A percentile compares a stretch with the other conserved stretches of the same genome.
These are phyloP conservation scores for Epizoanthus ramosus DNA, from an alignment of 92 coral and sea anemone genomes.

Conservation along the genomic window DNA sequence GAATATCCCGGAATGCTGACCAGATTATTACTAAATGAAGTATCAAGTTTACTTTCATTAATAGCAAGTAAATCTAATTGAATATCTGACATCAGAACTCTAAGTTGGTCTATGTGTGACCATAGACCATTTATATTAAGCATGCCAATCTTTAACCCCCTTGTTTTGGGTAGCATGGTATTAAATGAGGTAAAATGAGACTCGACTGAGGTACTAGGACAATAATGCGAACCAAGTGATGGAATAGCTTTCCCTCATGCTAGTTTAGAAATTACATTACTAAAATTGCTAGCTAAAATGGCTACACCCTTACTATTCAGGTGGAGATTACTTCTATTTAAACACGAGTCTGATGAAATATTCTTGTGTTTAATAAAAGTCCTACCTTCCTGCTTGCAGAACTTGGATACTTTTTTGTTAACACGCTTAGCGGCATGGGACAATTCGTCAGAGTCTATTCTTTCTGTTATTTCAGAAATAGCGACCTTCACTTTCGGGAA, in stretches of 20 bases:
- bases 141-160: constrained; percentile 32
- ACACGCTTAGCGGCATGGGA: constrained; percentile 18
- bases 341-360: constrained; percentile 16
- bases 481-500: constrained; percentile 18
- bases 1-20: constrained; percentile 41
- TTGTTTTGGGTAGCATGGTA: constrained; percentile 1
- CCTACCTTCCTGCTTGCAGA: constrained; percentile 24
- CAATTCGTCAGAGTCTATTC: constrained; percentile 5
- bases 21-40: constrained; percentile 9
- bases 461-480: constrained; percentile 27
- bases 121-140: constrained; percentile 44
- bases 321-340: constrained; percentile 35
- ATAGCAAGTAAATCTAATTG: constrained; percentile 42
- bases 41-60: constrained; percentile 46
- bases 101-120: constrained; percentile 36
- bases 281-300: constrained; percentile 25
- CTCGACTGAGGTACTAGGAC: constrained; percentile 17
- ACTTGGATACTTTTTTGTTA: constrained; percentile 15
- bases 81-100: constrained; percentile 28
- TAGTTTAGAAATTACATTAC: constrained; percentile 16
- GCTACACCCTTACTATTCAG: constrained; percentile 27
- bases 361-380: constrained; percentile 33
- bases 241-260: constrained; percentile 10
- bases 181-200: constrained; percentile 2
- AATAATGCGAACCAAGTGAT: neutral